phyloP scores from a whole-genome alignment of 2,113 vertebrate species.

The Odocoileus virginianus region DNA sequence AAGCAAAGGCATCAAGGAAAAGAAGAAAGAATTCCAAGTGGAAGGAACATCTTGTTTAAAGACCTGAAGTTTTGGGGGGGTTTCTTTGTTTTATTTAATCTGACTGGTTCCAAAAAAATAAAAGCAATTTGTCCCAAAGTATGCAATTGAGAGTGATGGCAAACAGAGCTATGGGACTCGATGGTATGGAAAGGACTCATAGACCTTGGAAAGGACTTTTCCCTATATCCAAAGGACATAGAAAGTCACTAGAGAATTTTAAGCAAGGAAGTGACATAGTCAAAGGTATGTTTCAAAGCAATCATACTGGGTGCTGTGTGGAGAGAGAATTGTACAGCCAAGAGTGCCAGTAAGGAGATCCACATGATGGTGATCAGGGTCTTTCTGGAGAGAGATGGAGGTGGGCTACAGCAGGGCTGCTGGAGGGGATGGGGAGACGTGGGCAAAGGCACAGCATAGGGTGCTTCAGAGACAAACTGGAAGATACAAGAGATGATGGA shows the following conservation, averaged over 20 bases:
- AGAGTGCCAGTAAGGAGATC: background rate
- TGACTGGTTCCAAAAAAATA: background rate
- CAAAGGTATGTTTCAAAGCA: background rate
- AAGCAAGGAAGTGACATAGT: background rate
- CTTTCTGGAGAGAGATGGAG: background rate
- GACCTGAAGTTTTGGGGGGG: background rate
- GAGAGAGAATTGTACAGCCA: background rate
- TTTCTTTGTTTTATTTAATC: background rate
- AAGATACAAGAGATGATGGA: background rate
- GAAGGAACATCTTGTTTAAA: background rate
- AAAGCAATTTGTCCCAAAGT: background rate
- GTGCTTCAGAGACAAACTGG: background rate
- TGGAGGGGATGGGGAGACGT: accelerated
- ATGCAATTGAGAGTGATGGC: background rate
- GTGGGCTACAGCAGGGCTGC: background rate
- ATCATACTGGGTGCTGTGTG: background rate
- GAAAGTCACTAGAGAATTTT: background rate
- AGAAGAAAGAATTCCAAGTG: too few relatives aligned
- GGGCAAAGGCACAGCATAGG: background rate
- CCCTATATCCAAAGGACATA: background rate
- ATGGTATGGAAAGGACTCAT: accelerated
- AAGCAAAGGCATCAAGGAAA: background rate
- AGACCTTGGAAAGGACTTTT: background rate
- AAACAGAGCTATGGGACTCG: background rate
- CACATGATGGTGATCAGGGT: accelerated